phyloP scores from a whole-genome alignment of 1,140 invertebrate genomes.

The Belonocnema kinseyi region DNA sequence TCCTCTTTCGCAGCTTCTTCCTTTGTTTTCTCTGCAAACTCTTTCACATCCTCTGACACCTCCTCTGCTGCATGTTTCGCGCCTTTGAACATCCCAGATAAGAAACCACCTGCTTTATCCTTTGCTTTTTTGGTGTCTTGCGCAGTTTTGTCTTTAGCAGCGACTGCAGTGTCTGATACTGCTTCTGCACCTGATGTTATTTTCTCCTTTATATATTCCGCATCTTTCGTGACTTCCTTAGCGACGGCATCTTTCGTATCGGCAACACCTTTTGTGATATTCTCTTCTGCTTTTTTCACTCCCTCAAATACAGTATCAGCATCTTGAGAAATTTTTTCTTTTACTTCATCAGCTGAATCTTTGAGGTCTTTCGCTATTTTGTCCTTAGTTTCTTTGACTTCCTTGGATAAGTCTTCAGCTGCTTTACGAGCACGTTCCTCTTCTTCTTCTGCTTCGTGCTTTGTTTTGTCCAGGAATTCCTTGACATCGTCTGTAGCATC shows the following conservation, averaged over 20 bases:
- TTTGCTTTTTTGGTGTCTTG: conserved; percentile 52
- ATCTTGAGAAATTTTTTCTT: conserved; percentile 1
- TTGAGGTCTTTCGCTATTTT: background rate
- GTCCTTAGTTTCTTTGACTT: background rate
- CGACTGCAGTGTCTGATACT: conserved; percentile 19
- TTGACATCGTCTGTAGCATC: conserved; percentile 63
- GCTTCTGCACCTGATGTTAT: background rate
- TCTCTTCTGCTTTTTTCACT: background rate
- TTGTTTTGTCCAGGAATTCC: conserved; percentile 63
- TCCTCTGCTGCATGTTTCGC: conserved; percentile 52
- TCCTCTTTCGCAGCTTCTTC: conserved; percentile 45
- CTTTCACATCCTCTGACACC: conserved; percentile 42
- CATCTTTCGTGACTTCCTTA: background rate
- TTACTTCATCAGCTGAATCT: conserved; percentile 33
- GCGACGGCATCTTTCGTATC: background rate
- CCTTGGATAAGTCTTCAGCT: background rate
- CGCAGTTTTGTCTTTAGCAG: conserved; percentile 11
- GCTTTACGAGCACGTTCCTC: conserved; percentile 37
- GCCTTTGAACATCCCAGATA: conserved; percentile 61
- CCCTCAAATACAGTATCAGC: background rate
- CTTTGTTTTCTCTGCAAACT: conserved; percentile 55
- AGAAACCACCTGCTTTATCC: conserved; percentile 57
- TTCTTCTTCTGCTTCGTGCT: conserved; percentile 54
- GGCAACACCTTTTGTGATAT: conserved; percentile 23
- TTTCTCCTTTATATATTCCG: background rate